Base-by-base conservation (phyloP, 2,797 vertebrate genomes). In the Poecile montanus region DNA sequence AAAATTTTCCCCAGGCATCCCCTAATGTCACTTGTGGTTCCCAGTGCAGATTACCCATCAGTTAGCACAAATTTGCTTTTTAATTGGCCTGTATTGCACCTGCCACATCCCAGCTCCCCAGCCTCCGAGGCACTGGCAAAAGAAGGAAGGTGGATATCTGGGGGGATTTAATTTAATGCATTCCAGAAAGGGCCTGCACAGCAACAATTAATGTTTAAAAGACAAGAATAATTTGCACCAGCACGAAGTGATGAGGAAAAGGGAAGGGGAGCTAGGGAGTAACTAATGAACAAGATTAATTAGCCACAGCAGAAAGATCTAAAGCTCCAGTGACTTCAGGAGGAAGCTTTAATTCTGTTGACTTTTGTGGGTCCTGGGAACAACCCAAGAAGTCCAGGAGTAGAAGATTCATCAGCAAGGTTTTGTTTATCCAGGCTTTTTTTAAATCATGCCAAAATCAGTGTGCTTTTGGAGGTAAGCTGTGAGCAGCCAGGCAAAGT, bases 11-110 rank as follows among this genome's bases (percentile, higher is more conserved):
- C 97, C 79, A 97, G 97, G 76, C 95, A 97, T 94, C 95, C 96
- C 93, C 74, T 93, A 66, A 83, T 84, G 90, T 96, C 95, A 32
- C 96, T 91, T 92, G 96, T 95, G 95, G 96, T 94, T 97, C 94
- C 97, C 92, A 93, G 94, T 75, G 94, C 95, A 97, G 95, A 98
- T 97, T 97, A 97, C 94, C 97, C 93, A 97, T 95, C 97, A 95
- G 95, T 98, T 97, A 97, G 96, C 87, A 91, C 94, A 96, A 96
- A 97, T 98, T 98, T 98, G 97, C 94, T 97, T 97, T 98, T 97
- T 98, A 98, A 98, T 97, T 97, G 97, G 95, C 72, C 95, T 93
- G 95, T 42, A 82, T 84, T 50, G 54, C 97, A 97, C 97, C 97
- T 97, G 97, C 96, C 97, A 94, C 91, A 60, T 93, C 75, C 88